phyloP scores from a whole-genome alignment of 1,140 invertebrate species.

The Drosophila mauritiana region DNA sequence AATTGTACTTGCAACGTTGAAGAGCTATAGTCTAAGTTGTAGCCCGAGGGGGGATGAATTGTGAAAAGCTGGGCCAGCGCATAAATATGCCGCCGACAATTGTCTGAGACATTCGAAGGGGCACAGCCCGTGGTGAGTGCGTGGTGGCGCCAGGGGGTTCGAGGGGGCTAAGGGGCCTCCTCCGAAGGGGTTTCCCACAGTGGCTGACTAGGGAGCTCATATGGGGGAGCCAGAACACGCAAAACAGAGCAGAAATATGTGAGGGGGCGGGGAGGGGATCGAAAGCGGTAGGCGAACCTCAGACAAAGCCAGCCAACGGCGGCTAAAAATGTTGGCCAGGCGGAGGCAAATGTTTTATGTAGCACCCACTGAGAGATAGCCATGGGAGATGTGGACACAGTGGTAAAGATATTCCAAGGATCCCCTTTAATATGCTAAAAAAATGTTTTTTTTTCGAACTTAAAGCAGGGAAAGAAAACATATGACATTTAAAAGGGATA shows the following conservation, averaged over 20 bases:
- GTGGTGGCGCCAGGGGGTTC: constrained; percentile 17
- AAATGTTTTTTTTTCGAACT: neutral
- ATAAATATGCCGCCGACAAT: constrained; percentile 79
- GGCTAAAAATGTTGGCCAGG: constrained; percentile 73
- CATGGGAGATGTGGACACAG: constrained; percentile 47
- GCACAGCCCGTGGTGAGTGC: constrained; percentile 34
- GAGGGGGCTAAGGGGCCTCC: constrained; percentile 1
- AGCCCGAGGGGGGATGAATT: constrained; percentile 5
- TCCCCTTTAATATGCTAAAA: neutral
- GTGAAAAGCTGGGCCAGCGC: constrained; percentile 43
- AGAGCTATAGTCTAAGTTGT: neutral
- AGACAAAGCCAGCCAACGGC: constrained; percentile 64
- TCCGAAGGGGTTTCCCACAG: constrained; percentile 1
- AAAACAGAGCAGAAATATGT: constrained; percentile 57
- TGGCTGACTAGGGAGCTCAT: constrained; percentile 22
- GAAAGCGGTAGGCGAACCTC: constrained; percentile 49
- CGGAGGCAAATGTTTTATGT: constrained; percentile 68
- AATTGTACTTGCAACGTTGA: constrained; percentile 8
- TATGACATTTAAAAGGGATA: neutral
- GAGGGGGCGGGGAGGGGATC: neutral
- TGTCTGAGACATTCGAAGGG: constrained; percentile 71
- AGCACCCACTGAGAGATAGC: constrained; percentile 60
- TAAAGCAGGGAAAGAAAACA: neutral
- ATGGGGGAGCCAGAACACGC: constrained; percentile 28
- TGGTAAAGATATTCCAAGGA: constrained; percentile 1